Base-by-base conservation (phyloP, 2,888 invertebrate species). In the Pogonocherus hispidulus region DNA sequence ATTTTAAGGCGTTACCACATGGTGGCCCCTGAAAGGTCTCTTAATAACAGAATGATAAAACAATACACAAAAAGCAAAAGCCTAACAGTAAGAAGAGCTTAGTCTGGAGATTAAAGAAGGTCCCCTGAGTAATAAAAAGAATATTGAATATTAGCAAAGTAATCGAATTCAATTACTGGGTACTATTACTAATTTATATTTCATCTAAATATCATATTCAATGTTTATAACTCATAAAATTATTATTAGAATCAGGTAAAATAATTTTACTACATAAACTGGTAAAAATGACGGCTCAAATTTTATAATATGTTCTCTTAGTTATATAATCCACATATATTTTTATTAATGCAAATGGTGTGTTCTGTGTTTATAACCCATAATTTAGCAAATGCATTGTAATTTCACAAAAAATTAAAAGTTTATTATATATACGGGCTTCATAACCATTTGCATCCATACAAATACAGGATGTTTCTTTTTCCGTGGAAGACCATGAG, bases 1-100 rank as follows among this genome's bases (percentile, higher is more conserved):
- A 73, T 73, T 71, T 69, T 59, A 57, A 65, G 73, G 73, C 67
- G 69, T 63, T 52, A 27, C 62, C 60, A 49, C 22, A 37, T 49
- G 35, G 44, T 63, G 59, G 59, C 63, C 59, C 49, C 46, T 51
- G 57, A 57, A 67, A 54, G 63, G 49, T 27, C 67, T 51, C 35
- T 55, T 62, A 20, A 63, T 51, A 67, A 67, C 62, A 37, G 49
- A 46, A 46, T 19, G 41, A 54, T 35, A 63, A 52, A 63, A 52
- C 51, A 47, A 19, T 32, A 49, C 32, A 22, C 46, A 57, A 63
- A 67, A 67, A 67, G 49, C 22, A 19, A 32, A 32, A 35, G 27
- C 35, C 37, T 22, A 32, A 35, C 44, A 19, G 54, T 22, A 27
- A 66, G 57, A 41, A 51, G 52, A 20, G 44, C 57, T 57, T 59